Percentiles rank a stretch among this genome's conserved stretches.
Evolutionary conservation across 2,797 vertebrate species (phyloP).

Genomic region (Gallinago nigripennis): DNA sequence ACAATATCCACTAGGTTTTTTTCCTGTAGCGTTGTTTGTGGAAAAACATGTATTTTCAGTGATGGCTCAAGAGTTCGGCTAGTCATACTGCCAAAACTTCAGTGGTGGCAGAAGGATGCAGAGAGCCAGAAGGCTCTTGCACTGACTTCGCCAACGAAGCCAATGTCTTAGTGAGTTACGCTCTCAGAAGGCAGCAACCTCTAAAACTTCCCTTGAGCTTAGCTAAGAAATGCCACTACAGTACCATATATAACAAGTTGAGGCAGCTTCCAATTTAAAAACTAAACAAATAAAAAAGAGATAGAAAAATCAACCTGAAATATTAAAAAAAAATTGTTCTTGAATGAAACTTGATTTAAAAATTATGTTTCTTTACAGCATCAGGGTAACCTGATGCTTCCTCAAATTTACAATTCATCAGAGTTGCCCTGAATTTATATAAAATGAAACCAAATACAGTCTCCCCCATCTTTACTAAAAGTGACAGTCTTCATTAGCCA

Average conservation of each 20-base stretch:
- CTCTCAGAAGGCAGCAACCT: not conserved
- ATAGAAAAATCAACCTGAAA: not conserved
- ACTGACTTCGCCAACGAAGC: not conserved
- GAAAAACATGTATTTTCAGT: not conserved
- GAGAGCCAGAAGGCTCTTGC: slow-evolving; percentile 7
- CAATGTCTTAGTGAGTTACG: not conserved
- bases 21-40: not conserved
- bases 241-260: not conserved
- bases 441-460: not conserved
- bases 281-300: not conserved
- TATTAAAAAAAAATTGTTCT: not conserved
- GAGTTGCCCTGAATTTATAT: not conserved
- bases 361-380: not conserved
- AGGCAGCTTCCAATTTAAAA: slow-evolving; percentile 8
- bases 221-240: not conserved
- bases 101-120: not conserved
- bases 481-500: not conserved
- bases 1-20: not conserved
- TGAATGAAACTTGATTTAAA: not conserved
- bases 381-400: not conserved
- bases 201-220: not conserved
- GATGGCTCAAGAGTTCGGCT: not conserved
- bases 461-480: not conserved
- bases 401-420: not conserved
- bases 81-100: not conserved